phyloP scores from a whole-genome alignment of 2,113 vertebrate species.

The Toxotes jaculatrix region DNA sequence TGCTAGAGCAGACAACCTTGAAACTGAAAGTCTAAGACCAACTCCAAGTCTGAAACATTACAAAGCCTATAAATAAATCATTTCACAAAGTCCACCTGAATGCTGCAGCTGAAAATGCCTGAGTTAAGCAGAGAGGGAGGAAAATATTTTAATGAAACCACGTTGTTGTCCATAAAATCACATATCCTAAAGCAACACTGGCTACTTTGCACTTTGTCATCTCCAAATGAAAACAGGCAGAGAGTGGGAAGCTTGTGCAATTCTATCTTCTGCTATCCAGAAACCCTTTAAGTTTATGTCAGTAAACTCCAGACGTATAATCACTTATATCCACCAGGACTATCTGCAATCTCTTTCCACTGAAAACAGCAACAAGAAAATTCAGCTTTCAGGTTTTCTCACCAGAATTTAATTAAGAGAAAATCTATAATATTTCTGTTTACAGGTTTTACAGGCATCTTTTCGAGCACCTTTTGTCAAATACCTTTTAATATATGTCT shows the following conservation, averaged over 20 bases:
- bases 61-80: conserved; percentile 1
- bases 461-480: not conserved
- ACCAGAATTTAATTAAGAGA: not conserved
- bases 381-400: not conserved
- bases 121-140: not conserved
- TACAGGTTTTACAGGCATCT: not conserved
- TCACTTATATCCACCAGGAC: not conserved
- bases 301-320: not conserved
- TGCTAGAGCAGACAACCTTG: not conserved
- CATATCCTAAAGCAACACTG: not conserved
- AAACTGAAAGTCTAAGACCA: not conserved
- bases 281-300: not conserved
- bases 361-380: not conserved
- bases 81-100: conserved; percentile 13
- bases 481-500: not conserved
- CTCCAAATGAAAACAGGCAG: not conserved
- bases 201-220: not conserved
- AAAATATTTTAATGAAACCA: not conserved
- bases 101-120: not conserved
- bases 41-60: not conserved
- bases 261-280: not conserved
- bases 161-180: conserved; percentile 1
- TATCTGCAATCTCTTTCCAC: not conserved
- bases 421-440: not conserved
- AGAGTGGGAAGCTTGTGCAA: conserved; percentile 6